Evolutionary conservation across 2,888 invertebrate genomes (phyloP), one percentile per base, ranked within the genome.

Genomic region (Pomacea canaliculata): DNA sequence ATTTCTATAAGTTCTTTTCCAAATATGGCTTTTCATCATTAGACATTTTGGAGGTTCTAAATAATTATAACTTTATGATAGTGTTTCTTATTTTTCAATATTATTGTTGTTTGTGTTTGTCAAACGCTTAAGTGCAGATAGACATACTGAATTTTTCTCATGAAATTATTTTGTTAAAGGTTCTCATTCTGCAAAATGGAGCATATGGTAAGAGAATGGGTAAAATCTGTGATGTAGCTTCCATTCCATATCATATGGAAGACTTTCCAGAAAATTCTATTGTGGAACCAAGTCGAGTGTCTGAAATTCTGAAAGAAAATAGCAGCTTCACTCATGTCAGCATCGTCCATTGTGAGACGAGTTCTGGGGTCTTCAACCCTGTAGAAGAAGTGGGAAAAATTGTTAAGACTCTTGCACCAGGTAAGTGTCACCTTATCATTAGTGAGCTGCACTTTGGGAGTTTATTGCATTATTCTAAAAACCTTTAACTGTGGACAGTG

Each of bases 311-410:
- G 51, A 82, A 83, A 71, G 77, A 71, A 56, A 85, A 88, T n/a
- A 84, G 80, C 37, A 79, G 83, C 8, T 91, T 88, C 83, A 89
- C 87, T 13, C 80, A 89, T n/a, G 91, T 92, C 27, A 86, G 90
- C 18, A 84, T 91, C 13, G 91, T 92, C 19, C 92, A 92, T 80
- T 91, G 91, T 83, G 92, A 92, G 81, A 92, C 92, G 7, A 92
- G 91, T 79, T 90, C 90, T 48, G 92, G 92, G 7, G 87, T 92
- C 16, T 80, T 92, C 63, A 92, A 92, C 82, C 91, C 91, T 8
- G 89, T 92, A 9, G 85, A 84, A 67, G 85, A 89, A 69, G 85
- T 92, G 16, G 92, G 91, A 8, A 76, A 85, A 27, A 71, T 89
- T 56, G 86, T 92, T 13, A 89, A 89, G 79, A 80, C 83, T 19